Evolutionary conservation across 2,888 invertebrate genomes (phyloP).

Genomic region (Drosophila rubida): DNA sequence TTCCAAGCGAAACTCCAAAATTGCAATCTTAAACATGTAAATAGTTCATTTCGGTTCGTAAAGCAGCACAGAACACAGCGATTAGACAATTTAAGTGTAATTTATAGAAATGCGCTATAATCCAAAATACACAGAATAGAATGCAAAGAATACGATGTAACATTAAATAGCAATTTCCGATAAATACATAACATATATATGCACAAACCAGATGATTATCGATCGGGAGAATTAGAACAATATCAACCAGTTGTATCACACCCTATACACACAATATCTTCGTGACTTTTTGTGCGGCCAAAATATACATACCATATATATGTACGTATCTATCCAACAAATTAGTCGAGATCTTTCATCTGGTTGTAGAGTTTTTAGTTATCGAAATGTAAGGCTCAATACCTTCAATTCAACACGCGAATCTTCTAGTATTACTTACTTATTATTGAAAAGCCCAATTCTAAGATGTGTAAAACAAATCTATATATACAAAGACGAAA

Average conservation of each 20-base stretch:
- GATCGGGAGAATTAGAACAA: constrained; percentile 5
- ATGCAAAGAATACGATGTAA: constrained; percentile 13
- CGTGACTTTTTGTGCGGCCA: constrained; percentile 47
- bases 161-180: constrained; percentile 21
- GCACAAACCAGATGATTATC: constrained; percentile 49
- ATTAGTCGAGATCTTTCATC: constrained; percentile 27
- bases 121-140: constrained; percentile 4
- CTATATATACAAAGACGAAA: constrained; percentile 38
- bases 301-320: too few species aligned
- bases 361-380: constrained; percentile 31
- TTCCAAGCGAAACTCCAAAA: constrained; percentile 18
- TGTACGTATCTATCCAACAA: constrained; percentile 21
- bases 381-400: constrained; percentile 26
- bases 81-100: constrained; percentile 59
- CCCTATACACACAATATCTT: constrained; percentile 18
- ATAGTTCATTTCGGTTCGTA: constrained; percentile 61
- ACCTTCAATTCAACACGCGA: constrained; percentile 43
- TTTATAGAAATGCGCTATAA: constrained; percentile 41
- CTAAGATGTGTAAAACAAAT: constrained; percentile 64
- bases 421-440: constrained; percentile 60
- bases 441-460: constrained; percentile 44
- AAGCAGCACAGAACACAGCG: constrained; percentile 42
- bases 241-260: constrained; percentile 15
- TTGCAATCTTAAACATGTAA: constrained; percentile 53
- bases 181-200: constrained; percentile 4